These are phyloP conservation scores for Dryas iulia DNA, from an alignment of 1,140 invertebrate genomes.

Conservation along the genomic window DNA sequence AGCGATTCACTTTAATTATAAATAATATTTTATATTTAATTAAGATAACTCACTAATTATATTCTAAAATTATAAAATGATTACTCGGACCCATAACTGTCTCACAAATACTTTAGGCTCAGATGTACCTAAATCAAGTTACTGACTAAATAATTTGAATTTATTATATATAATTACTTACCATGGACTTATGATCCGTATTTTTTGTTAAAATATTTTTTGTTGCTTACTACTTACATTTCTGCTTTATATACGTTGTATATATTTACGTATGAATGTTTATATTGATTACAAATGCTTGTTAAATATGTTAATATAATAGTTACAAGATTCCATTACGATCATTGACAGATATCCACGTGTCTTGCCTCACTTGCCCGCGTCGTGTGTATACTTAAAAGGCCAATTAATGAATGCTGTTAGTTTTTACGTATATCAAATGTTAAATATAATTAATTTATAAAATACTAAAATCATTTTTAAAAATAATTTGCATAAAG, in stretches of 20 bases:
- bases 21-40: no score
- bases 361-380: not conserved
- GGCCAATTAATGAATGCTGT: not conserved
- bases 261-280: not conserved
- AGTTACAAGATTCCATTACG: slow-evolving; percentile 22
- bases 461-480: not conserved
- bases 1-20: no score
- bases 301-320: slow-evolving; percentile 16
- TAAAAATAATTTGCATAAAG: not conserved
- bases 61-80: no score
- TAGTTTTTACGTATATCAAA: not conserved
- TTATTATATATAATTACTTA: no score
- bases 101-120: no score
- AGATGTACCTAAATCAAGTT: no score
- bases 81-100: no score
- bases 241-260: not conserved
- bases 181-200: no score
- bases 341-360: slow-evolving; percentile 30
- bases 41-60: no score
- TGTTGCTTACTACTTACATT: no score
- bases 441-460: not conserved
- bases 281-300: not conserved
- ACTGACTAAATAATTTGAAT: no score
- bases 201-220: no score
- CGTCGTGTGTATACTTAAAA: not conserved